phyloP scores from a whole-genome alignment of 2,797 vertebrate species.

The Hipposideros larvatus region DNA sequence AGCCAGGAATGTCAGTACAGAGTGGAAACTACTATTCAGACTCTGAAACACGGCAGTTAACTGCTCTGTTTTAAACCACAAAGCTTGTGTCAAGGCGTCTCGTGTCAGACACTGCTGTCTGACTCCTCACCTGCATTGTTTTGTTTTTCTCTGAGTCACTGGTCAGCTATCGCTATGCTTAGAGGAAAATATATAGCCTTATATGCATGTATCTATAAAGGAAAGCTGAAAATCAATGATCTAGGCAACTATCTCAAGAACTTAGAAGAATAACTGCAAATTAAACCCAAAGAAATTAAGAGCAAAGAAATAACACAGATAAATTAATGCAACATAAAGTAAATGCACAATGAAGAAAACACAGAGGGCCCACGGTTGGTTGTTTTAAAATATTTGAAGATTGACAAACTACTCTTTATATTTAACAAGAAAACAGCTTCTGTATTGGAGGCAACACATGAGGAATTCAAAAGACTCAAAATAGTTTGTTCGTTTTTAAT shows the following conservation, averaged over 20 bases:
- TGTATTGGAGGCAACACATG: neutral
- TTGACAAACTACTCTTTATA: neutral
- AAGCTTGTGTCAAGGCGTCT: neutral
- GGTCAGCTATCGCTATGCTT: slow-evolving; percentile 34
- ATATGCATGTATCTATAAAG: neutral
- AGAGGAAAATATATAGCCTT: slow-evolving; percentile 56
- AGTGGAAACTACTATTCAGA: neutral
- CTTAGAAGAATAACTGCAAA: neutral
- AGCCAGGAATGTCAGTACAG: neutral
- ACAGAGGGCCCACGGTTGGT: neutral
- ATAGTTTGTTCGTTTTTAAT: neutral
- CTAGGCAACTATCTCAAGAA: neutral
- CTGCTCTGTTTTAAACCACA: neutral
- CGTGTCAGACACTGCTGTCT: neutral
- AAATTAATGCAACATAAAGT: slow-evolving; percentile 36
- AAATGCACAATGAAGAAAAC: neutral
- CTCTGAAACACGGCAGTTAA: neutral
- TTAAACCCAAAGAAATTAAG: neutral
- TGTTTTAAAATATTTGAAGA: neutral
- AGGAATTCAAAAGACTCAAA: neutral
- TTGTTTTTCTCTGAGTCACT: neutral
- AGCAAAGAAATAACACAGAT: neutral
- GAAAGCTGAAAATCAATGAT: neutral
- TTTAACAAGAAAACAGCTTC: neutral
- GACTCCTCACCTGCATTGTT: neutral